Percentiles rank a stretch among this genome's conserved stretches.
Conservation (phyloP, 2,113 vertebrate species). For the Menura novaehollandiae region DNA sequence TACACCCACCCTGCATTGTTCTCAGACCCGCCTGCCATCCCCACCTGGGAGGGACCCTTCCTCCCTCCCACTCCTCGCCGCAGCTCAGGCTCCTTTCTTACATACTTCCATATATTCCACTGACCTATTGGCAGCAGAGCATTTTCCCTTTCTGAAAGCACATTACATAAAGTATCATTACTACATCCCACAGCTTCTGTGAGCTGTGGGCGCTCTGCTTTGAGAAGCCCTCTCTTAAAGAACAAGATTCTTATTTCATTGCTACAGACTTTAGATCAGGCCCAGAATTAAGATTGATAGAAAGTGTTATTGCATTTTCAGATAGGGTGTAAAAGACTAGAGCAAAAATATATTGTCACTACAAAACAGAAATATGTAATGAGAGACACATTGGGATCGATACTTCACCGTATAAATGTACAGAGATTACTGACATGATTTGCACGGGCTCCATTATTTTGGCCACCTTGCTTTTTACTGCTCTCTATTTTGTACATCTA, state of each 20-base stretch:
- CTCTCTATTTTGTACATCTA: not conserved
- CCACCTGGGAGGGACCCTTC: slow-evolving; percentile 41
- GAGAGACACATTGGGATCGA: fast-evolving
- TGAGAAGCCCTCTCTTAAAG: not conserved
- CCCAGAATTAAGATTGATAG: not conserved
- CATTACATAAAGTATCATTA: not conserved
- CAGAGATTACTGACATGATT: not conserved
- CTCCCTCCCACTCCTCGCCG: not conserved
- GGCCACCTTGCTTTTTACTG: not conserved
- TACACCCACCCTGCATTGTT: slow-evolving; percentile 56
- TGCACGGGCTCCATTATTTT: not conserved
- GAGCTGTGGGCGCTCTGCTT: not conserved
- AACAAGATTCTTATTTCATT: not conserved
- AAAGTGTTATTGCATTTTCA: not conserved
- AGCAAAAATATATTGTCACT: not conserved
- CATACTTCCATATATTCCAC: not conserved
- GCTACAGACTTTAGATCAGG: not conserved
- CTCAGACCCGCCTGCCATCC: not conserved
- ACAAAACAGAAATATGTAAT: not conserved
- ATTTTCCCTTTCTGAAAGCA: not conserved
- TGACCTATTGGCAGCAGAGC: not conserved
- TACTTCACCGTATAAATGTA: not conserved
- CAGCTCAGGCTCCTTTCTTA: not conserved
- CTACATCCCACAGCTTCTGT: not conserved
- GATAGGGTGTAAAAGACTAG: not conserved